These are phyloP conservation scores for Phyllotreta cruciferae DNA, from an alignment of 2,888 invertebrate genomes.

Conservation along the genomic window DNA sequence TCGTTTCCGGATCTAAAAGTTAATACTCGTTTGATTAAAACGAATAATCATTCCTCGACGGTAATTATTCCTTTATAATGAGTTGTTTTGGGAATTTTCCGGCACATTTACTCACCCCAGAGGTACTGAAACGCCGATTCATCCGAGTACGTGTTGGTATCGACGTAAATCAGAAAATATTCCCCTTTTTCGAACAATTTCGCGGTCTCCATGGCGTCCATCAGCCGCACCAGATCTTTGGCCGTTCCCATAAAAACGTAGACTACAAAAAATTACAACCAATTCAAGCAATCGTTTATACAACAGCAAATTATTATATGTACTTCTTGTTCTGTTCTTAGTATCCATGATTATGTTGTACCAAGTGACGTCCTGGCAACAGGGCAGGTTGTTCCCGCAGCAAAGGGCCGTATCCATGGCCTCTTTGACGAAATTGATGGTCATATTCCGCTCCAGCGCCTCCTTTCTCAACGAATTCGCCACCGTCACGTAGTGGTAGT, in stretches of 20 bases:
- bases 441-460: constrained; percentile 80
- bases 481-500: constrained; percentile 82
- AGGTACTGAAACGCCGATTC: constrained; percentile 77
- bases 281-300: not conserved
- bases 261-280: constrained; percentile 69
- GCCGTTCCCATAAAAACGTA: constrained; percentile 92
- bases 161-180: constrained; percentile 94
- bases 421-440: constrained; percentile 78
- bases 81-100: too few relatives aligned
- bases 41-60: too few relatives aligned
- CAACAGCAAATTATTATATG: constrained; percentile 52
- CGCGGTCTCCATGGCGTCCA: constrained; percentile 88
- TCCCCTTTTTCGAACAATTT: constrained; percentile 90
- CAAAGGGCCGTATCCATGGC: constrained; percentile 78
- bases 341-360: constrained; percentile 85
- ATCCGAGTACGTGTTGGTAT: constrained; percentile 85
- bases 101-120: constrained; percentile 76
- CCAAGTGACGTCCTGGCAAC: constrained; percentile 83
- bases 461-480: constrained; percentile 80
- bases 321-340: constrained; percentile 84
- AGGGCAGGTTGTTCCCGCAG: constrained; percentile 76
- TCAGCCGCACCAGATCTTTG: constrained; percentile 87
- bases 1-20: constrained; percentile 64
- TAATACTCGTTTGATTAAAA: too few relatives aligned
- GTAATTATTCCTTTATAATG: too few relatives aligned